Conservation (phyloP, 2,888 invertebrate genomes). For the Gibbula magus region DNA sequence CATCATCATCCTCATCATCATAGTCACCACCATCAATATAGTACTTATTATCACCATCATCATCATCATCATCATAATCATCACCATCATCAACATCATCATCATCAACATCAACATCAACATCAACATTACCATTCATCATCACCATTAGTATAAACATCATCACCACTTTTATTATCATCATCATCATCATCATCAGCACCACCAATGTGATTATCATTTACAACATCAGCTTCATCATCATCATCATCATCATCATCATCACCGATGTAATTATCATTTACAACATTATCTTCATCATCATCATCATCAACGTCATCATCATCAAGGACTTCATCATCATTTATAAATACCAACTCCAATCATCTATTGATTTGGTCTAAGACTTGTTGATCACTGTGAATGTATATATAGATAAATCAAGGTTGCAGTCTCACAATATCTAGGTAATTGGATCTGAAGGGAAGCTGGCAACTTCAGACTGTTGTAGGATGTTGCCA, state of each 20-base stretch:
- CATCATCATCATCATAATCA: background rate
- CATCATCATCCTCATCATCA: background rate
- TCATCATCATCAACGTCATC: background rate
- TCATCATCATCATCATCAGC: background rate
- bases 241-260: slow-evolving; percentile 3
- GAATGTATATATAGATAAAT: no score
- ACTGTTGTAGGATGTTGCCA: no score
- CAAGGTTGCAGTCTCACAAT: no score
- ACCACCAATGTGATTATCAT: background rate
- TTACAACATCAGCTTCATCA: background rate
- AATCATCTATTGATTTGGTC: no score
- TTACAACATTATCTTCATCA: slow-evolving; percentile 15
- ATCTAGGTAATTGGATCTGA: no score
- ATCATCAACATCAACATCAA: background rate
- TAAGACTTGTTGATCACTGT: no score
- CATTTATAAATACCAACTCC: no score
- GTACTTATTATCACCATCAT: background rate
- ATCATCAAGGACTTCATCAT: no score
- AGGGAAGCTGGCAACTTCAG: no score
- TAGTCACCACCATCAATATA: background rate
- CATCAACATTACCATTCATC: background rate
- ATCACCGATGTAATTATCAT: background rate
- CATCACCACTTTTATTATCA: background rate
- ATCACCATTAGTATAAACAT: no score
- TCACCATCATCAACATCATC: background rate